Percentiles rank a stretch among this genome's conserved stretches.
Conservation (phyloP, 2,113 vertebrate species). For the Sceloporus undulatus region DNA sequence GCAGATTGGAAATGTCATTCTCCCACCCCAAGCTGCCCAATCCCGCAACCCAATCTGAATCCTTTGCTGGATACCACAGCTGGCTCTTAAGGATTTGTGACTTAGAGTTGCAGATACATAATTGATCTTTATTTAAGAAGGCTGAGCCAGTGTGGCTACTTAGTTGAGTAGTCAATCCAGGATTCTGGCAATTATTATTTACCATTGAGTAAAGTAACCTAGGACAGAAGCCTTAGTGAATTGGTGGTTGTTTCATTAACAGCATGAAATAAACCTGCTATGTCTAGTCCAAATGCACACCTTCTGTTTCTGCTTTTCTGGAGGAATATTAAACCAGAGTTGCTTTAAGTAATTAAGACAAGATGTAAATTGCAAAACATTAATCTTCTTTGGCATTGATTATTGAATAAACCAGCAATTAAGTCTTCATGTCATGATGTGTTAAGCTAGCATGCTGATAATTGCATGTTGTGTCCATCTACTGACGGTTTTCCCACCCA, state of each 20-base stretch:
- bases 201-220: not conserved
- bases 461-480: conserved; percentile 65
- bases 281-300: not conserved
- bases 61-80: no score
- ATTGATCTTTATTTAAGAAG: no score
- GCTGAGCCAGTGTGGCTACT: no score
- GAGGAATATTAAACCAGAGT: conserved; percentile 25
- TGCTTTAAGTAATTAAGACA: conserved; percentile 68
- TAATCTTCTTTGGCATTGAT: conserved; percentile 56
- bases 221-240: not conserved
- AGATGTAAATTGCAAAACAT: conserved; percentile 19
- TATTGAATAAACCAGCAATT: conserved; percentile 70
- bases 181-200: not conserved
- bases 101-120: no score
- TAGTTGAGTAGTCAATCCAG: no score
- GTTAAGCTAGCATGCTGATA: conserved; percentile 57
- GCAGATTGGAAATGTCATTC: no score
- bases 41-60: no score
- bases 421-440: conserved; percentile 69
- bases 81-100: no score
- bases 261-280: not conserved
- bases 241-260: not conserved
- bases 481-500: conserved; percentile 47
- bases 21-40: no score
- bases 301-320: conserved; percentile 29